Evolutionary conservation across 1,140 invertebrate genomes (phyloP), one percentile per base, ranked within the genome.

Genomic region (Bombus superbus): DNA sequence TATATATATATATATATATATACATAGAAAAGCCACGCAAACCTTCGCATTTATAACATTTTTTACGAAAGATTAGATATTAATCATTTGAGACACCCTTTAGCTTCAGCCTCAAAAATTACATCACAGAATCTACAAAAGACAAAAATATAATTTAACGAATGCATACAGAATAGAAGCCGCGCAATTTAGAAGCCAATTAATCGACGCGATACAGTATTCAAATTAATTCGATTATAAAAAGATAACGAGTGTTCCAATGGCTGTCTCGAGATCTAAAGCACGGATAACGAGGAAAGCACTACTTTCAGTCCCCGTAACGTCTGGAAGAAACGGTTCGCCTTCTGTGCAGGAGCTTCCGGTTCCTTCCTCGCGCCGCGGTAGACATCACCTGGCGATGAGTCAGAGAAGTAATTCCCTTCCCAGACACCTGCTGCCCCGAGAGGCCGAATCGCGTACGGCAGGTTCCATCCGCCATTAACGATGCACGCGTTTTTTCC

Each of bases 361-460:
- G 91, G 90, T 91, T 91, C 90, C 90, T 91, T 89, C 68, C 83
- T 85, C 84, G 78, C 32, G 69, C 40, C 35, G 71, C 28, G 44
- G 71, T 38, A 85, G 83, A 85, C 81, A 88, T 92, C 92, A 94
- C 92, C 92, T 93, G 92, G 89, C 91, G 88, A 93, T 93, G 93
- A 93, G 90, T 93, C 93, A 93, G 89, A 91, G 80, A 83, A 86
- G 84, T 76, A 62, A 81, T 69, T 84, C 73, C 87, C 89, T 92
- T 92, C 88, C 88, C 83, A 89, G 81, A 89, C 93, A 93, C 93
- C 93, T 93, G 93, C 90, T 92, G 82, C 68, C 81, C 64, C 62
- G 64, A 85, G 68, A 86, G 74, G 73, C 88, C 76, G 88, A 92
- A 92, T 92, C 82, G 89, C 83, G 82, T 88, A 69, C 18, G 88